phyloP scores from a whole-genome alignment of 2,888 invertebrate genomes.

The Pseudoips prasinana region DNA sequence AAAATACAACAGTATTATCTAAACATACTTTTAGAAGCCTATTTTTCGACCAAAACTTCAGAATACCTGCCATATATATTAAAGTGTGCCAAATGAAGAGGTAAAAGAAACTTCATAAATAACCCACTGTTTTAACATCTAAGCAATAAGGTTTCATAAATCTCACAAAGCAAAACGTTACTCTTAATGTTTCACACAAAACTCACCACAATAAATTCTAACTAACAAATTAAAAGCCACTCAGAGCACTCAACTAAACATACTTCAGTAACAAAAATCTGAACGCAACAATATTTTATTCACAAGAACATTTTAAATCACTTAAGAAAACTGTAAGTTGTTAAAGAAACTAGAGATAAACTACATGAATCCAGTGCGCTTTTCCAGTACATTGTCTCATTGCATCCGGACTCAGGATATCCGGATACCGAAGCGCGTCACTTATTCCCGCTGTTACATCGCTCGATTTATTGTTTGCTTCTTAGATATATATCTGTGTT shows the following conservation, averaged over 20 bases:
- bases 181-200: not conserved
- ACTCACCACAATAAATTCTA: slow-evolving; percentile 2
- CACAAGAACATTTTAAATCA: slow-evolving; percentile 29
- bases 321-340: slow-evolving; percentile 28
- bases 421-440: slow-evolving; percentile 26
- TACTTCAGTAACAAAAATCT: not conserved
- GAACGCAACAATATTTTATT: slow-evolving; percentile 19
- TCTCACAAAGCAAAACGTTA: too few species aligned
- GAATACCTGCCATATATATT: too few species aligned
- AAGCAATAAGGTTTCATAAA: too few species aligned
- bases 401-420: slow-evolving; percentile 28
- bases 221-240: slow-evolving; percentile 1
- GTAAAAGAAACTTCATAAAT: too few species aligned
- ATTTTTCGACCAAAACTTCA: too few species aligned
- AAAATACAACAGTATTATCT: too few species aligned
- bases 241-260: not conserved
- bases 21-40: too few species aligned
- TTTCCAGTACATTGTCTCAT: slow-evolving; percentile 33
- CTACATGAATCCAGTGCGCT: slow-evolving; percentile 32
- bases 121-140: too few species aligned
- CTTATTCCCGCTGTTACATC: slow-evolving; percentile 21
- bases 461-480: slow-evolving; percentile 29
- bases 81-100: too few species aligned
- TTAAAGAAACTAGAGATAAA: slow-evolving; percentile 25
- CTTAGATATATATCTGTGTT: slow-evolving; percentile 7